These are phyloP conservation scores for Tonatia bakeri DNA, from an alignment of 2,113 vertebrate genomes.

Conservation along the genomic window DNA sequence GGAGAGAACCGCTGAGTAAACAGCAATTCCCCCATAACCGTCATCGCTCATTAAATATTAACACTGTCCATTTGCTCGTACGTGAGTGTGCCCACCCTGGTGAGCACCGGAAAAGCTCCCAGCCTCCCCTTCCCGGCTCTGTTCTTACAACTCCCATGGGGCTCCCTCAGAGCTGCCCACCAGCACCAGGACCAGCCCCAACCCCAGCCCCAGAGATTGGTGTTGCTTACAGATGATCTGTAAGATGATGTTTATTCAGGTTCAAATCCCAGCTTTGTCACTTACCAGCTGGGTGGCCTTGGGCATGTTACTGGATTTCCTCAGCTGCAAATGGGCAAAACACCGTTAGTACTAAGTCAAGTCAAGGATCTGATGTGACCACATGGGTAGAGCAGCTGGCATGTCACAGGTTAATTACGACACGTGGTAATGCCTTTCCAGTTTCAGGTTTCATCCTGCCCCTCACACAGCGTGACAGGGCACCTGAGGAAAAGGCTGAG, in stretches of 20 bases:
- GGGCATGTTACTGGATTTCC: neutral
- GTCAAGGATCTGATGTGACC: accelerated
- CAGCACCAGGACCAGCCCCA: neutral
- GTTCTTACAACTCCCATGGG: accelerated
- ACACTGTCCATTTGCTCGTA: neutral
- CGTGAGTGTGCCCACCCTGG: accelerated
- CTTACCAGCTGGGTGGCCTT: neutral
- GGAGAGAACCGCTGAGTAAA: neutral
- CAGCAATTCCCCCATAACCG: neutral
- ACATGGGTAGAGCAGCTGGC: accelerated
- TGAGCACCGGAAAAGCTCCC: accelerated
- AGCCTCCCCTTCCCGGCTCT: neutral
- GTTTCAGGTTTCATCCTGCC: neutral
- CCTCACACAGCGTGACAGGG: accelerated
- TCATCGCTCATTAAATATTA: neutral
- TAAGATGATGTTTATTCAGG: accelerated
- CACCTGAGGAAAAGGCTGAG: neutral
- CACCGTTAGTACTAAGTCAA: too few relatives aligned
- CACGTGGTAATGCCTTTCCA: accelerated
- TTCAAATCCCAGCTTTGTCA: neutral
- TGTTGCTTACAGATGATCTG: neutral
- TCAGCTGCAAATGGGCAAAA: neutral
- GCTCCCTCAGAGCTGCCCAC: neutral
- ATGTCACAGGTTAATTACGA: accelerated
- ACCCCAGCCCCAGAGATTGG: neutral